Evolutionary conservation across 1,140 invertebrate genomes (phyloP), one percentile per base, ranked within the genome.

Genomic region (Caenorhabditis tropicalis): DNA sequence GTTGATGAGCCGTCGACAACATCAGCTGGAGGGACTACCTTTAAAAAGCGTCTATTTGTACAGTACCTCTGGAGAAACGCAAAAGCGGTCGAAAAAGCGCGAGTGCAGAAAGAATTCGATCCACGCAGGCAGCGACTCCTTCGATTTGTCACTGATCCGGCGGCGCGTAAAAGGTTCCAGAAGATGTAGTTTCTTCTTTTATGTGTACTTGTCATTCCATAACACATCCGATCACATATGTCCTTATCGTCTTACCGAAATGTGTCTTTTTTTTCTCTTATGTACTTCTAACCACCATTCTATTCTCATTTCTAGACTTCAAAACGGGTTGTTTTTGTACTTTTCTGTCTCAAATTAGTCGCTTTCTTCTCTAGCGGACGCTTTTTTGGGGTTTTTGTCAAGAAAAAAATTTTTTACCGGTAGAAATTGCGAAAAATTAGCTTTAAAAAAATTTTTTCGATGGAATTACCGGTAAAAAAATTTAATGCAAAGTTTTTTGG

Each of bases 51-150:
- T 16, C 74, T 91, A 7, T 91, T 91, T 79, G 90, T 91, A 33
- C 89, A 90, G 49, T 89, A 89, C 81, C 79, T 89, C 9, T 89
- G 88, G 88, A 79, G 88, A 48, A 89, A 89, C 74, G 88, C 88
- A 29, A 91, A 91, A 70, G 81, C 89, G 7, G 82, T 82, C 24
- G 90, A 91, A 60, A 91, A 91, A 84, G 86, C 87, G 33, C 85
- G 90, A 43, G 90, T 91, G 0, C 90, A 91, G 84, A 88, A 88
- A 31, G 90, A 91, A 51, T 91, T 91, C 48, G 90, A 91, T 82
- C 89, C 89, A 19, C 51, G 89, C 56, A 48, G 89, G 51, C 89
- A 90, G 49, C 65, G 89, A 79, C 82, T 90, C 15, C 87, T 90
- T 0, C 70, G 89, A 74, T 91, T 88, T 82, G 89, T 90, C 16